Evolutionary conservation across 2,888 invertebrate genomes (phyloP).

Genomic region (Leistus spinibarbis): DNA sequence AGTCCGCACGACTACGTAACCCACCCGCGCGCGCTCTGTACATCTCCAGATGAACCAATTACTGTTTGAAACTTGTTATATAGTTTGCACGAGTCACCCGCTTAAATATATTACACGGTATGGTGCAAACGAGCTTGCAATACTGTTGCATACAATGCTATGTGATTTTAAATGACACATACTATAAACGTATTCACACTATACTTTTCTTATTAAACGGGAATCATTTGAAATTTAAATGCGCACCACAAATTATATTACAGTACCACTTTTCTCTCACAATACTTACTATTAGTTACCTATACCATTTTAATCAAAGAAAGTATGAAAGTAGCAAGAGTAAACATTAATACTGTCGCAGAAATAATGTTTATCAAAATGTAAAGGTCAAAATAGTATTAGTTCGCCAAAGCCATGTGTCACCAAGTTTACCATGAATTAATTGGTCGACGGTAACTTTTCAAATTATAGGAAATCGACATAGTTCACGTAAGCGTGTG

Average conservation of each 20-base stretch:
- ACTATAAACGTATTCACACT: background rate
- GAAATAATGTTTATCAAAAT: too few species aligned
- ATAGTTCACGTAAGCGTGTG: background rate
- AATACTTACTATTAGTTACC: background rate
- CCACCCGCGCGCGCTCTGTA: background rate
- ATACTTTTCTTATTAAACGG: background rate
- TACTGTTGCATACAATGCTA: background rate
- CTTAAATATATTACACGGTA: slow-evolving; percentile 2
- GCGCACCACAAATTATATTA: too few species aligned
- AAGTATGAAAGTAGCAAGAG: too few species aligned
- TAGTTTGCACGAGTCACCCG: background rate
- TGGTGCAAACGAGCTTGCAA: slow-evolving; percentile 3
- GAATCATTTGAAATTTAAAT: background rate
- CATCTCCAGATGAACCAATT: slow-evolving; percentile 4
- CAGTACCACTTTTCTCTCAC: too few species aligned
- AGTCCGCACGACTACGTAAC: background rate
- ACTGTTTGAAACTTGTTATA: slow-evolving; percentile 8
- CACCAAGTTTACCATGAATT: background rate
- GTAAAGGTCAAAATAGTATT: background rate
- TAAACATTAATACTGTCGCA: background rate
- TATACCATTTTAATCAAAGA: too few species aligned
- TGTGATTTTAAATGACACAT: background rate
- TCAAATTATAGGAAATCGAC: slow-evolving; percentile 8
- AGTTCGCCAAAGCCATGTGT: background rate
- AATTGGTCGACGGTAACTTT: slow-evolving; percentile 1